Percentiles rank a stretch among this genome's conserved stretches.
These are phyloP conservation scores for Columba janthina DNA, from an alignment of 2,113 vertebrate genomes.

Conservation along the genomic window DNA sequence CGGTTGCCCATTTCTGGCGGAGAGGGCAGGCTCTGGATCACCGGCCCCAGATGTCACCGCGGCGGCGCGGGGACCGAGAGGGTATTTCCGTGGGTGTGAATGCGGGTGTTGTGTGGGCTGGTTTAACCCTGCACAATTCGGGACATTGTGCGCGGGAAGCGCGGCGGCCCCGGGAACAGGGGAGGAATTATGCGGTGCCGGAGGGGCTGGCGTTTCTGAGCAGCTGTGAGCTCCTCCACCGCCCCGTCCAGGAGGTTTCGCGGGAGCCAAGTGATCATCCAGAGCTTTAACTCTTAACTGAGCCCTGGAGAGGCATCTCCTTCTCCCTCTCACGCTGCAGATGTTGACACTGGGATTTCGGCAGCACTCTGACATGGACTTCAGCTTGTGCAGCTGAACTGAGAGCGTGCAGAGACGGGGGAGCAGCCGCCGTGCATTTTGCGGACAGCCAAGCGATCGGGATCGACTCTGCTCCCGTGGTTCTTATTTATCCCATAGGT, in stretches of 20 bases:
- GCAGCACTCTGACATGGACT: neutral
- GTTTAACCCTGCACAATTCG: slow-evolving; percentile 61
- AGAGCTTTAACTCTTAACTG: slow-evolving; percentile 61
- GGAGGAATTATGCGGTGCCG: slow-evolving; percentile 62
- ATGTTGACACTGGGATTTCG: neutral
- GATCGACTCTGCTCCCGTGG: accelerated
- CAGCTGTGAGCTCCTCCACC: slow-evolving; percentile 56
- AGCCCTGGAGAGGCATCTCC: neutral
- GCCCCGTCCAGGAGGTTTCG: neutral
- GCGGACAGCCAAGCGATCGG: accelerated
- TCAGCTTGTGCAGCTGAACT: neutral
- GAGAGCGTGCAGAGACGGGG: neutral
- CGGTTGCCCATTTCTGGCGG: neutral
- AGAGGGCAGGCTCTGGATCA: neutral
- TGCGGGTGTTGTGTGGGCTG: slow-evolving; percentile 51
- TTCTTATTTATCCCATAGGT: neutral
- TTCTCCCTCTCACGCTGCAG: neutral
- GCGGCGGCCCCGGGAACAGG: slow-evolving; percentile 60
- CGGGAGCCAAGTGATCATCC: slow-evolving; percentile 2
- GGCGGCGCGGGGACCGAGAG: neutral
- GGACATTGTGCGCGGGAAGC: slow-evolving; percentile 53
- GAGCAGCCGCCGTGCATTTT: neutral
- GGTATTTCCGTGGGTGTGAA: slow-evolving; percentile 13
- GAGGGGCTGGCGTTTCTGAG: slow-evolving; percentile 47
- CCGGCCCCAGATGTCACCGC: neutral